Base-by-base conservation (phyloP, 2,113 vertebrate species). In the Dromas ardeola region DNA sequence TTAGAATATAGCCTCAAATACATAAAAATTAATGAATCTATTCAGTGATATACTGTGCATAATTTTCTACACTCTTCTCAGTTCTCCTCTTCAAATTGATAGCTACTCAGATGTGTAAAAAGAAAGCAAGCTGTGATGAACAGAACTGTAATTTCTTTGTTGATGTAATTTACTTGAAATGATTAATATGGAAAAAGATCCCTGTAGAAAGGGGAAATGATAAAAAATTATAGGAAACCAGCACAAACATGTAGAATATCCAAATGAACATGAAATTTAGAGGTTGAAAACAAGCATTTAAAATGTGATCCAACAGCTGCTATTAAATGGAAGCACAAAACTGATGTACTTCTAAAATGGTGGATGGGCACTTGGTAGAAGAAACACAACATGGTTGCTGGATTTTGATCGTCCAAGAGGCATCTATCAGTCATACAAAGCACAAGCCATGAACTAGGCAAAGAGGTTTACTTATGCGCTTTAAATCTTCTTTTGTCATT, bases 301-400 rank as follows among this genome's bases (percentile, higher is more conserved):
- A 66, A 71, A 52, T 27, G 36, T 10, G 15, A 83, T 74, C 12
- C 52, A 93, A 50, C 20, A 86, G 69, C 36, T 79, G 10, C 34
- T 62, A 49, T 19, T 53, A 83, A 88, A 87, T n/a, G 27, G 61
- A 91, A 89, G 66, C 34, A 81, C 23, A 76, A 36, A 53, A 70
- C 17, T 26, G 36, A 78, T 42, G 66, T 21, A 36, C 19, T 83
- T 65, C 40, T 79, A 83, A 95, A 90, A 93, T 95, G 87, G 94
- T 76, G 83, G 91, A 20, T 4, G 9, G 27, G 32, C 27, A 52
- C 27, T 36, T 22, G 16, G 30, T 13, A 53, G 30, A 43, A 67
- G 32, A 23, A 91, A 21, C 50, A 81, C 43, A 96, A 93, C 21
- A 94, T 93, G 94, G 94, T 26, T 81, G 81, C 94, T 52, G 21